A percentile compares a stretch with the other conserved stretches of the same genome.
Evolutionary conservation across 2,888 invertebrate species (phyloP).

Genomic region (Drosophila bunnanda): DNA sequence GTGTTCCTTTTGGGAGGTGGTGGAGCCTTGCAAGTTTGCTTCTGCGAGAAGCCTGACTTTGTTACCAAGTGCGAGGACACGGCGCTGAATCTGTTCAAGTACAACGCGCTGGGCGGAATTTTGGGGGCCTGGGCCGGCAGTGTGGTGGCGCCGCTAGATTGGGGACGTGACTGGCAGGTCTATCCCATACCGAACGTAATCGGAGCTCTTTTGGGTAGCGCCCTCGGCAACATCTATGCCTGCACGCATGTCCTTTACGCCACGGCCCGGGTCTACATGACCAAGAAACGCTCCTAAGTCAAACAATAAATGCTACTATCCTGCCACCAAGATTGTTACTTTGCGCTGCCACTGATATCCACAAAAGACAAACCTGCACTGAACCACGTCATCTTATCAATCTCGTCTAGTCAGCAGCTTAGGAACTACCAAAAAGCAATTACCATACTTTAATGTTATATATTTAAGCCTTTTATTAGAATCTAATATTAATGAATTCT

Average conservation of each 20-base stretch:
- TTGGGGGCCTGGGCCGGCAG: conserved; percentile 92
- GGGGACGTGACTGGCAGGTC: conserved; percentile 93
- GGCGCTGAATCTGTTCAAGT: conserved; percentile 83
- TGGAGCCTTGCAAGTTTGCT: conserved; percentile 83
- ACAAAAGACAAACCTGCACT: conserved; percentile 43
- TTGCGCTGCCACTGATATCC: conserved; percentile 66
- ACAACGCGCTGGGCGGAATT: conserved; percentile 85
- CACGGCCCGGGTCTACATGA: conserved; percentile 82
- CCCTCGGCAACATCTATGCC: conserved; percentile 85
- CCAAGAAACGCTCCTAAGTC: conserved; percentile 78
- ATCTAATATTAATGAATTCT: conserved; percentile 58
- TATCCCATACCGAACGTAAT: conserved; percentile 89
- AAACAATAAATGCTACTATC: conserved; percentile 37
- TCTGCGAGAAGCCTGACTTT: conserved; percentile 84
- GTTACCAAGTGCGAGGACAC: conserved; percentile 83
- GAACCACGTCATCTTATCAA: conserved; percentile 34
- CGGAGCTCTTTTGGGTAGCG: conserved; percentile 87
- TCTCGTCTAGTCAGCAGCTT: conserved; percentile 74
- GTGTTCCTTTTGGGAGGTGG: conserved; percentile 83
- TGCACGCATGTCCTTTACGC: conserved; percentile 82
- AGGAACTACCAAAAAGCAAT: conserved; percentile 73
- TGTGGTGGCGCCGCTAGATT: conserved; percentile 92
- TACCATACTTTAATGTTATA: conserved; percentile 69
- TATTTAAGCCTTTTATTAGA: conserved; percentile 73
- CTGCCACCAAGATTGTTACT: conserved; percentile 69